These are phyloP conservation scores for Neoniphon sammara DNA, from an alignment of 2,797 vertebrate genomes.

Conservation along the genomic window DNA sequence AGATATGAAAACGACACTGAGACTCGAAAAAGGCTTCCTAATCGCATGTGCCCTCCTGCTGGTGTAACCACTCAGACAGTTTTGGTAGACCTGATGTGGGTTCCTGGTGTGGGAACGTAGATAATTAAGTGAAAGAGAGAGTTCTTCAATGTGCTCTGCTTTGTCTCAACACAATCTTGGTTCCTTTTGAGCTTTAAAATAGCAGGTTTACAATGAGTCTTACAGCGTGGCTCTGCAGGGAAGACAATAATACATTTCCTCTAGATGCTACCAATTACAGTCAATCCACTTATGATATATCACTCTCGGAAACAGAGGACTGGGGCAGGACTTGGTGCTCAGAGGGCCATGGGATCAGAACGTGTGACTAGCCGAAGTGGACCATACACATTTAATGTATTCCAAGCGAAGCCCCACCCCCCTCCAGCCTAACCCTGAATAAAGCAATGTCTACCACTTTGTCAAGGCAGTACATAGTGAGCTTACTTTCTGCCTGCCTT, in stretches of 20 bases:
- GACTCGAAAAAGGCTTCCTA: background rate
- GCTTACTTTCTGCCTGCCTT: slow-evolving; percentile 59
- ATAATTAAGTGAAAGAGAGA: slow-evolving; percentile 73
- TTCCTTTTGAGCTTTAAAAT: slow-evolving; percentile 56
- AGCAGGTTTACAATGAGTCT: slow-evolving; percentile 62
- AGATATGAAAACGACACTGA: background rate
- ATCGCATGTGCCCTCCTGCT: slow-evolving; percentile 20
- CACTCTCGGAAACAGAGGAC: slow-evolving; percentile 27
- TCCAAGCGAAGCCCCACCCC: slow-evolving; percentile 35
- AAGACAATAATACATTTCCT: slow-evolving; percentile 46
- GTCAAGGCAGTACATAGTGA: slow-evolving; percentile 48
- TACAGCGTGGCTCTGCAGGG: slow-evolving; percentile 47
- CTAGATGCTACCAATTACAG: slow-evolving; percentile 34
- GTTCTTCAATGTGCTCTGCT: slow-evolving; percentile 48
- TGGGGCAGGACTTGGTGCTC: slow-evolving; percentile 28
- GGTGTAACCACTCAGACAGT: slow-evolving; percentile 63
- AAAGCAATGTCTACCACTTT: slow-evolving; percentile 61
- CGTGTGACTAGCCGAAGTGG: slow-evolving; percentile 9
- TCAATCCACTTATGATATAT: slow-evolving; percentile 44
- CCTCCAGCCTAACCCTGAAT: slow-evolving; percentile 57
- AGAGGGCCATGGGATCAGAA: slow-evolving; percentile 44
- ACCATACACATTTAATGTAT: slow-evolving; percentile 51
- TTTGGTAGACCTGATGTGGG: slow-evolving; percentile 59
- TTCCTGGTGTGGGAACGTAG: slow-evolving; percentile 45
- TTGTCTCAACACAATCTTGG: slow-evolving; percentile 55